Percentiles rank a stretch among this genome's conserved stretches.
phyloP scores from a whole-genome alignment of 2,113 vertebrate species.

The Festucalex cinctus region DNA sequence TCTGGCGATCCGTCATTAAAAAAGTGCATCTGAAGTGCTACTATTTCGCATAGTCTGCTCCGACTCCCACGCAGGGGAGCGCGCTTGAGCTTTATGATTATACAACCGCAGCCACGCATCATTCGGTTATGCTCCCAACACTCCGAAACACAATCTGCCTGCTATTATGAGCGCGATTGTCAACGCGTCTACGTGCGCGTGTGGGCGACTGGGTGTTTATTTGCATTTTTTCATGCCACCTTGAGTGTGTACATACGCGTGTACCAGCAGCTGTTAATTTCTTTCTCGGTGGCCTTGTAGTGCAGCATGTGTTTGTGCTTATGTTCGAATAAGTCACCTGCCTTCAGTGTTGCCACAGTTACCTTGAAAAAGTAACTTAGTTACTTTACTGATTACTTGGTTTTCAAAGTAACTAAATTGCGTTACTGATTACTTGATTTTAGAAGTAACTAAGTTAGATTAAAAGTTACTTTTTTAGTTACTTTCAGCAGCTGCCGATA shows the following conservation, averaged over 20 bases:
- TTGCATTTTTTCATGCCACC: constrained; percentile 6
- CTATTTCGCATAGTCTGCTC: constrained; percentile 45
- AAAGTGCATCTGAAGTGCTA: constrained; percentile 52
- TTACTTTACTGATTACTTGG: too few relatives aligned
- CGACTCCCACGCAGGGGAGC: constrained; percentile 50
- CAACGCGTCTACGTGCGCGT: not conserved
- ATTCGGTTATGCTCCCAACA: constrained; percentile 51
- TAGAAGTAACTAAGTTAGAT: too few relatives aligned
- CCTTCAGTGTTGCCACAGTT: too few relatives aligned
- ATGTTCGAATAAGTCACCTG: constrained; percentile 9
- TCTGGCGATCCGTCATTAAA: constrained; percentile 56
- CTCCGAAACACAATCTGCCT: constrained; percentile 37
- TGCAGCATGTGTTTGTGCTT: constrained; percentile 6
- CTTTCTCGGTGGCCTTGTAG: constrained; percentile 10
- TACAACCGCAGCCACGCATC: constrained; percentile 50
- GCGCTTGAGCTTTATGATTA: constrained; percentile 57
- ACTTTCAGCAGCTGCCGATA: too few relatives aligned
- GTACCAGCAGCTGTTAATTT: constrained; percentile 30
- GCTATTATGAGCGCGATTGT: constrained; percentile 21
- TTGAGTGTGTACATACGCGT: constrained; percentile 6
- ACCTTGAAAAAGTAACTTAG: too few relatives aligned
- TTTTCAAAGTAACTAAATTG: too few relatives aligned
- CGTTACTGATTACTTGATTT: too few relatives aligned
- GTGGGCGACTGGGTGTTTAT: not conserved
- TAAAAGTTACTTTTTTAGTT: too few relatives aligned